Base-by-base conservation (phyloP, 2,113 vertebrate genomes). In the Charadrius vociferus region DNA sequence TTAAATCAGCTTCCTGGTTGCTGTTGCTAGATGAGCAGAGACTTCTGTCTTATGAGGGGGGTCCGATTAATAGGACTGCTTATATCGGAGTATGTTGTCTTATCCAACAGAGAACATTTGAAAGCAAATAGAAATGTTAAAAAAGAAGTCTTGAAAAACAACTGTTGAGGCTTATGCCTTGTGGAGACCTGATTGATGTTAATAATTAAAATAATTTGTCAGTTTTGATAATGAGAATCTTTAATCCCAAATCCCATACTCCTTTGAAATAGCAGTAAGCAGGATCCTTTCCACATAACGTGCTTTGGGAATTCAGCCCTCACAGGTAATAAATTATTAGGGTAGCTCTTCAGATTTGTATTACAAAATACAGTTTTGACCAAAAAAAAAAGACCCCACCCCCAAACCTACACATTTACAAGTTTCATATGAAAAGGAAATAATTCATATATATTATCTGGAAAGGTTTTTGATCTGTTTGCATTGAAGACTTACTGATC, bases 201-300 rank as follows among this genome's bases (percentile, higher is more conserved):
- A 95, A 81, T 95, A 95, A 95, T 90, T 90, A 93, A 87, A 84
- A 81, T 68, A 90, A 91, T 85, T 88, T 96, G 34, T 89, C 81
- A 56, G 32, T 93, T 97, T 93, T 97, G 87, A 83, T 97, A 86
- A 95, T 88, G 32, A 93, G 58, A 66, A 73, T 91, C 62, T 85
- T 67, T 80, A 86, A 96, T 96, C 82, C 84, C 29, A 73, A 70
- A 70, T 63, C n/a, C 34, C 5, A 0, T 72, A 34, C 21, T 80
- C 12, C 18, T 86, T 78, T 85, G 67, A 96, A 95, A 93, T 30
- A 65, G 68, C 55, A 32, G 29, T 65, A 47, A 95, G 81, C 34
- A 65, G 55, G 29, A 82, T 93, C 41, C 14, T 86, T 73, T 91
- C 65, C 49, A 39, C 49, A 71, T 93, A 95, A 93, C 10, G 6